These are phyloP conservation scores for Drosophila saltans DNA, from an alignment of 1,140 invertebrate genomes.

Conservation along the genomic window DNA sequence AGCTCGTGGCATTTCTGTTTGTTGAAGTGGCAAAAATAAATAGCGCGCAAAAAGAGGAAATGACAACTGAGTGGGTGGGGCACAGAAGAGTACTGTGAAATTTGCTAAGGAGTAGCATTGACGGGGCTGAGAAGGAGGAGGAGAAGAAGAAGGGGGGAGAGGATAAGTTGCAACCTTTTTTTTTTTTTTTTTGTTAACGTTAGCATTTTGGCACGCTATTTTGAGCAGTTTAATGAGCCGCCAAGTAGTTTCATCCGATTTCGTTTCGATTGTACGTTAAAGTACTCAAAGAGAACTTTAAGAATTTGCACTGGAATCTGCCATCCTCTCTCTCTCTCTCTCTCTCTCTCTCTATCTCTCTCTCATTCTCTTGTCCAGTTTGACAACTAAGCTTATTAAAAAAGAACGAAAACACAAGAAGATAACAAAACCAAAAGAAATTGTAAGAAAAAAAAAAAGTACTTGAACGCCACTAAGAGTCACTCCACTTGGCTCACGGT, in stretches of 20 bases:
- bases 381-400: constrained; percentile 36
- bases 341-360: neutral
- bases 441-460: neutral
- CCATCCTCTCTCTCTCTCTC: too few species aligned
- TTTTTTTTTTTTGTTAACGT: neutral
- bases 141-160: neutral
- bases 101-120: neutral
- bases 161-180: constrained; percentile 3
- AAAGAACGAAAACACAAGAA: neutral
- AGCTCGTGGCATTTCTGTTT: constrained; percentile 59
- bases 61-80: constrained; percentile 37
- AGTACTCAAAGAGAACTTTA: neutral
- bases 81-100: neutral
- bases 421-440: neutral
- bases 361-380: constrained; percentile 30
- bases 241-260: constrained; percentile 42
- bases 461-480: neutral
- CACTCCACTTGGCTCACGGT: constrained; percentile 48
- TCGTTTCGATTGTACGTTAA: constrained; percentile 7
- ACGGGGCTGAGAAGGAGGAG: neutral
- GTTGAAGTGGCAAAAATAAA: constrained; percentile 77
- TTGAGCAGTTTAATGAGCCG: constrained; percentile 56
- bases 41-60: constrained; percentile 64
- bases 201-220: constrained; percentile 51
- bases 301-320: neutral